These are phyloP conservation scores for Ischnura elegans DNA, from an alignment of 2,888 invertebrate genomes.

Conservation along the genomic window DNA sequence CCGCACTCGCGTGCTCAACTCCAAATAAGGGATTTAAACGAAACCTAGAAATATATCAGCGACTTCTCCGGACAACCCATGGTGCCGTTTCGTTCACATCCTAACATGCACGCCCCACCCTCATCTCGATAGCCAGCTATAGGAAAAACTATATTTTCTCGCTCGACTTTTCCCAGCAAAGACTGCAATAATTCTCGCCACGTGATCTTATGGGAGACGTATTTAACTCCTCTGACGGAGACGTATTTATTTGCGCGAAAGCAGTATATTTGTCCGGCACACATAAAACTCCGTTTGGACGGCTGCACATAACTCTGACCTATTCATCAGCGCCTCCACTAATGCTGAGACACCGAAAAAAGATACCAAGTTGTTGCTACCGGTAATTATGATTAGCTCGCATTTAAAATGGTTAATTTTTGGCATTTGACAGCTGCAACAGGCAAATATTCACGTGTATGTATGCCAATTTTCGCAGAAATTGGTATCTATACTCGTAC, in stretches of 20 bases:
- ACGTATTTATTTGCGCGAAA: background rate
- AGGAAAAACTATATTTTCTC: constrained; percentile 3
- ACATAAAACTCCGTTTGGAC: background rate
- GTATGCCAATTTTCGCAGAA: no score
- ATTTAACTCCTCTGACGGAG: background rate
- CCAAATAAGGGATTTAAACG: background rate
- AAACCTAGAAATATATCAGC: constrained; percentile 2
- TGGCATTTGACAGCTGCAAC: no score
- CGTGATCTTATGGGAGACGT: no score
- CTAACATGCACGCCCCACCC: background rate
- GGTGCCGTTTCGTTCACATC: background rate
- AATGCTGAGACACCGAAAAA: no score
- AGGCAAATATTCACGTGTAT: no score
- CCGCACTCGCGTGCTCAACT: background rate
- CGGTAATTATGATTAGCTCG: no score
- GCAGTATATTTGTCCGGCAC: background rate
- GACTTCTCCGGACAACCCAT: background rate
- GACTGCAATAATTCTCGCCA: background rate
- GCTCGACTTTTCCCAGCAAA: background rate
- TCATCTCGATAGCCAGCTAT: background rate
- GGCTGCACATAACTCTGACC: no score
- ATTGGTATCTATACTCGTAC: no score
- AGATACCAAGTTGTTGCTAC: no score
- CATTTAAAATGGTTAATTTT: no score
- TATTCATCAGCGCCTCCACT: no score